These are phyloP conservation scores for Catharus bicknelli DNA, from an alignment of 2,113 vertebrate species.

Conservation along the genomic window DNA sequence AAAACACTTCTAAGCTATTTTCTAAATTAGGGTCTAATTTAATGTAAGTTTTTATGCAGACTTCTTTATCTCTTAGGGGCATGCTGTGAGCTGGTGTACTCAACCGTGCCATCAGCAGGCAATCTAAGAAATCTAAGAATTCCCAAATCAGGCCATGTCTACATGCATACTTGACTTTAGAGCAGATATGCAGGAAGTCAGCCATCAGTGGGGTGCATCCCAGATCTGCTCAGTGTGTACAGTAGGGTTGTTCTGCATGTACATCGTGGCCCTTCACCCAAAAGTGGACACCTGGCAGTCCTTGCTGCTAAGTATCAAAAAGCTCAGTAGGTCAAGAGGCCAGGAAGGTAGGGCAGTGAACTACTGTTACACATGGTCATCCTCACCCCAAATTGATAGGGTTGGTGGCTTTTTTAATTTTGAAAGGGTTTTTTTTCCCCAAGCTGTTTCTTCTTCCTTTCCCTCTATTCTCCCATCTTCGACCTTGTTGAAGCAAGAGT, in stretches of 20 bases:
- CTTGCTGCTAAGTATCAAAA: neutral
- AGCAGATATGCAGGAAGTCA: neutral
- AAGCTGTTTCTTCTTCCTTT: neutral
- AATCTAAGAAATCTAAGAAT: neutral
- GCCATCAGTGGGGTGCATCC: fast-evolving
- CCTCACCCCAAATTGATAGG: neutral
- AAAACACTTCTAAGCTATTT: conserved; percentile 21
- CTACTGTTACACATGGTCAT: neutral
- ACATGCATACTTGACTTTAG: neutral
- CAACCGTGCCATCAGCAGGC: neutral
- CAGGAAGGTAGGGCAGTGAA: neutral
- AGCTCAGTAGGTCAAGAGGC: neutral
- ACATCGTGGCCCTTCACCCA: neutral
- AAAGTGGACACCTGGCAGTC: neutral
- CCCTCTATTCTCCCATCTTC: neutral
- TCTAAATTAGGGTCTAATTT: neutral
- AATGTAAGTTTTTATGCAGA: neutral
- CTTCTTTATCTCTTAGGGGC: neutral
- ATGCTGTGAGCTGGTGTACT: neutral
- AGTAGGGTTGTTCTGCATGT: neutral
- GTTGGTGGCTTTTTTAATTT: neutral
- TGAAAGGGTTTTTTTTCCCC: neutral
- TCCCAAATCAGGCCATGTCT: neutral
- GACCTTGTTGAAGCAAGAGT: neutral
- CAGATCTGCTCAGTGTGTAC: neutral